Base-by-base conservation (phyloP, 2,888 invertebrate species). In the Lottia scabra region DNA sequence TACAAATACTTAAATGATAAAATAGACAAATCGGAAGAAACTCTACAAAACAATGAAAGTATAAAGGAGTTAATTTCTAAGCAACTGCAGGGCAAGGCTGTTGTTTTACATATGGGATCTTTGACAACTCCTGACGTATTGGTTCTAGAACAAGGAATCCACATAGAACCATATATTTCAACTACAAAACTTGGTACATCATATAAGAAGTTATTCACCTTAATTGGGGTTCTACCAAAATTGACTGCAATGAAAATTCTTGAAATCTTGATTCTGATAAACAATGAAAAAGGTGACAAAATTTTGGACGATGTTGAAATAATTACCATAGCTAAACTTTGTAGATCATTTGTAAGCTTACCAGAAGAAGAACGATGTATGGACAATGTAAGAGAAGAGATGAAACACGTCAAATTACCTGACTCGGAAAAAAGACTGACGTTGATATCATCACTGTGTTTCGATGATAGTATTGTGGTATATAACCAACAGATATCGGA, bases 391-490 rank as follows among this genome's bases (percentile, higher is more conserved):
- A 8, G 1, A 38, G 10, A 38, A 38, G 10, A 4, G 10, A 38
- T 38, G 10, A 38, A 38, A 38, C 1, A 38, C 10, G 27, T 75
- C 8, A 63, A 63, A 10, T 66, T 75, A 12, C 75, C 75, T 56
- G 71, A 75, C 16, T 15, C 19, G 6, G 30, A 70, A 12, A 67
- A 69, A 5, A 16, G 19, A 19, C 26, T 75, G 26, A 69, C 67
- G 6, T 68, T 48, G 13, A 67, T 75, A 12, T 63, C 68, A 30
- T 26, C 71, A 15, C 78, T 84, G 6, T 83, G 81, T 70, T 81
- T 80, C 67, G 81, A 84, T 72, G 81, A 81, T 66, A 81, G 76
- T 69, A 73, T 78, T 6, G 79, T 78, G 80, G 46, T 84, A 4
- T 38, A 38, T 38, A 38, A 38, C 38, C 73, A 77, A 67, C 79